Evolutionary conservation across 2,113 vertebrate genomes (phyloP).

Genomic region (Anthoscopus minutus): DNA sequence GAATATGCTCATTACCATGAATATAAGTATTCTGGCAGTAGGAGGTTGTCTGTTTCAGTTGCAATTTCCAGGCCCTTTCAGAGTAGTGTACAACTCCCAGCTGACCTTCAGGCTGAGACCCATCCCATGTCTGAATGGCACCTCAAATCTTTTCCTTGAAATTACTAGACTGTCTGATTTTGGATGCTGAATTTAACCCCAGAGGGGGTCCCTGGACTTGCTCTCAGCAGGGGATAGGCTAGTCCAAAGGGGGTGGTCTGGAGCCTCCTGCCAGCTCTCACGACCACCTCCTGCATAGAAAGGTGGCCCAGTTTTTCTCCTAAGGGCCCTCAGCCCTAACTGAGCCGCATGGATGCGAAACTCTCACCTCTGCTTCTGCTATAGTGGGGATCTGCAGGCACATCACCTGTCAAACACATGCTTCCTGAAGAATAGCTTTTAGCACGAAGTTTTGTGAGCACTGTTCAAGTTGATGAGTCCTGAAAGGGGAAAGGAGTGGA

Average conservation of each 20-base stretch:
- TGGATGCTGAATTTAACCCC: neutral
- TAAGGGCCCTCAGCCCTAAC: neutral
- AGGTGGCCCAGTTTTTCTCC: neutral
- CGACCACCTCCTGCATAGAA: neutral
- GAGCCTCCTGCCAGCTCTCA: neutral
- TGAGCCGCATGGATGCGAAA: neutral
- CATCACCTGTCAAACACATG: neutral
- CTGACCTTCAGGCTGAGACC: fast-evolving
- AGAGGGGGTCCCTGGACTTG: fast-evolving
- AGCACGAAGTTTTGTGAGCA: neutral
- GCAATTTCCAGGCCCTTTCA: neutral
- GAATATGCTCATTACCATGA: neutral
- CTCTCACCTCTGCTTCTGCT: neutral
- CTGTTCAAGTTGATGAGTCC: neutral
- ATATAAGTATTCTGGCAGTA: neutral
- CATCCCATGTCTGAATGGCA: fast-evolving
- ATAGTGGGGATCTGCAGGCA: neutral
- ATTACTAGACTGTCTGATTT: neutral
- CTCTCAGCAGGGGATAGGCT: neutral
- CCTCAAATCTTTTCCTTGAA: neutral
- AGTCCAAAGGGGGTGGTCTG: neutral
- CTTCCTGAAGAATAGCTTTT: neutral
- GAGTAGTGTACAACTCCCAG: neutral
- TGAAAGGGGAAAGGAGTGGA: neutral
- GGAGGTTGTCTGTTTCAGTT: neutral